A percentile compares a stretch with the other conserved stretches of the same genome.
phyloP scores from a whole-genome alignment of 2,113 vertebrate genomes.

The Orycteropus afer region DNA sequence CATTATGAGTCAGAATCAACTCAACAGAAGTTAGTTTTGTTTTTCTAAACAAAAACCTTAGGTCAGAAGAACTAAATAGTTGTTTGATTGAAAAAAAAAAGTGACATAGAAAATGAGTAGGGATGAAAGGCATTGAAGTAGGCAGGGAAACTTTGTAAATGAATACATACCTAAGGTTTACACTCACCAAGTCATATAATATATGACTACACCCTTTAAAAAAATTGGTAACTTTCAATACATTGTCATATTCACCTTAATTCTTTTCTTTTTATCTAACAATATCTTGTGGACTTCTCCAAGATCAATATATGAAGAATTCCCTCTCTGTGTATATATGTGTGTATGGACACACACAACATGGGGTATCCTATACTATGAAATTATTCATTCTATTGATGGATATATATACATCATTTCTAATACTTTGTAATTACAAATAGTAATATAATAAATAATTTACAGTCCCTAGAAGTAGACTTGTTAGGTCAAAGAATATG shows the following conservation, averaged over 20 bases:
- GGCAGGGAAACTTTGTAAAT: not conserved
- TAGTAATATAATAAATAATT: no score
- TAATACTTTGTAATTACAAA: not conserved
- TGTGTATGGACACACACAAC: no score
- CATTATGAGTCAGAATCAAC: no score
- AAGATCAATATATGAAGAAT: no score
- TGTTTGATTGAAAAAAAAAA: no score
- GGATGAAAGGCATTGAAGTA: not conserved
- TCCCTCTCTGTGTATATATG: not conserved
- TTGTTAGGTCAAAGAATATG: no score
- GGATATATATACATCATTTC: not conserved
- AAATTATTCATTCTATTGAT: not conserved
- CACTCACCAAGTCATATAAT: not conserved
- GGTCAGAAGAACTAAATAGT: no score
- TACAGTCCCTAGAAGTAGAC: no score
- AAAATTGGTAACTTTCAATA: no score
- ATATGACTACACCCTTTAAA: fast-evolving
- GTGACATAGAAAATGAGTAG: not conserved
- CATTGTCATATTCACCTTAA: no score
- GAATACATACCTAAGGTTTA: not conserved
- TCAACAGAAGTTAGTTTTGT: no score
- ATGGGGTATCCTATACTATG: fast-evolving
- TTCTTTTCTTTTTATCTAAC: not conserved
- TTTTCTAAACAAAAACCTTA: no score
- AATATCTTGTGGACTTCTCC: not conserved